Base-by-base conservation (phyloP, 2,888 invertebrate species). In the Quadroppia sp. region DNA sequence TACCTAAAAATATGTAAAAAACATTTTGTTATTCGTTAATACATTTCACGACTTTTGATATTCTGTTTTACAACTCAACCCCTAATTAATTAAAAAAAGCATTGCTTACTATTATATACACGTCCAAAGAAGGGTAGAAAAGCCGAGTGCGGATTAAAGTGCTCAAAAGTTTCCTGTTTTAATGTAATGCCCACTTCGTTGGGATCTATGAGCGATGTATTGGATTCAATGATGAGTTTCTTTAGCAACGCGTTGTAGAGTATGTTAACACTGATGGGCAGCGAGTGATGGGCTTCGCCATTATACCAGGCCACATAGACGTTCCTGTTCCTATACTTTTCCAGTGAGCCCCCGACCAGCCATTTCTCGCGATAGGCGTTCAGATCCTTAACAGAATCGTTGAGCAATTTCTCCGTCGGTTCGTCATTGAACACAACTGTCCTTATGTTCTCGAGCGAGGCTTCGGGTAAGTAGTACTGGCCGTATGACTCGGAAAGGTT, bases 281-380 rank as follows among this genome's bases (percentile, higher is more conserved):
- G 32, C n/a, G 70, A 50, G 48, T 75, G 75, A n/a, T 59, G 36
- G 3, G 75, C 75, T 45, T 75, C 75, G 28, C 73, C 75, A 28
- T 74, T 75, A 40, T 75, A 75, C 75, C 75, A 75, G 15, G 73
- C 73, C 17, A 74, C 20, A 30, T 75, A 75, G 7, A 69, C 23
- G 17, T 36, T 74, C 11, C 74, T 32, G 20, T 48, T 50, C 17
- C 74, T 48, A n/a, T 74, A 74, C n/a, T 74, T 70, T 20, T 74
- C 74, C 7, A 70, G 50, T 1, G 74, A 74, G n/a, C 70, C 74
- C 6, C 74, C 74, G 30, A 74, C 70, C n/a, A 74, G 50, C 74
- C 74, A 74, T n/a, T 42, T 30, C n/a, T 74, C 70, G 11, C 74
- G 50, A 40, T 74, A 74, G 28, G 45, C 20, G 30, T 70, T 69